Conservation (phyloP, 2,888 invertebrate species). For the Leptinotarsa tumamoca region DNA sequence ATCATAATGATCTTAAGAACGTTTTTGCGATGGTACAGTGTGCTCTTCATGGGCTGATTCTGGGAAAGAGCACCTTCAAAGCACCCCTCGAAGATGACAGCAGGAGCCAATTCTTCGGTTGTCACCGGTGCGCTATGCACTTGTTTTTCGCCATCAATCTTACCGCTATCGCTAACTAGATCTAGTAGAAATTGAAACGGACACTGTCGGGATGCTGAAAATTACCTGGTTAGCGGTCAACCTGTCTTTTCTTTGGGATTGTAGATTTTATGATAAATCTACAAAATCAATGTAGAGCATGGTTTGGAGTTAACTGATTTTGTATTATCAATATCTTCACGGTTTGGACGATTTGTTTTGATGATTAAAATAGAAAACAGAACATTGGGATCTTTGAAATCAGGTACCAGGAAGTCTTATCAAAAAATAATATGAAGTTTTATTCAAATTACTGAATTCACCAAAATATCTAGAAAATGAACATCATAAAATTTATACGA, state of each 20-base stretch:
- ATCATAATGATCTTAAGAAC: not conserved
- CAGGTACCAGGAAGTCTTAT: too few species aligned
- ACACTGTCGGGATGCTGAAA: conserved; percentile 34
- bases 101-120: conserved; percentile 54
- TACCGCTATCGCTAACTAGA: conserved; percentile 52
- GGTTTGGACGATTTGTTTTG: not conserved
- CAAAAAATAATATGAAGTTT: too few species aligned
- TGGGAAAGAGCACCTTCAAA: conserved; percentile 23
- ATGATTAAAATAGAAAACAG: not conserved
- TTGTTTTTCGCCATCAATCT: conserved; percentile 54
- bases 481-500: too few species aligned
- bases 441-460: too few species aligned
- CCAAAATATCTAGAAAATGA: too few species aligned
- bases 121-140: conserved; percentile 54
- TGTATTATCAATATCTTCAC: not conserved
- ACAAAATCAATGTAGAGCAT: not conserved
- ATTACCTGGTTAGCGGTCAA: conserved; percentile 38
- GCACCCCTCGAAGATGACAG: conserved; percentile 47
- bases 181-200: conserved; percentile 45
- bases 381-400: too few species aligned
- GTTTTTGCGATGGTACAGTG: not conserved
- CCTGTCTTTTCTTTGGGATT: not conserved
- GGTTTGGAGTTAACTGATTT: not conserved
- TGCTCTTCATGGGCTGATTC: not conserved
- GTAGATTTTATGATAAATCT: conserved; percentile 7